Percentiles rank a stretch among this genome's conserved stretches.
Evolutionary conservation across 2,888 invertebrate genomes (phyloP).

Genomic region (Drosophila pseudotakahashii): DNA sequence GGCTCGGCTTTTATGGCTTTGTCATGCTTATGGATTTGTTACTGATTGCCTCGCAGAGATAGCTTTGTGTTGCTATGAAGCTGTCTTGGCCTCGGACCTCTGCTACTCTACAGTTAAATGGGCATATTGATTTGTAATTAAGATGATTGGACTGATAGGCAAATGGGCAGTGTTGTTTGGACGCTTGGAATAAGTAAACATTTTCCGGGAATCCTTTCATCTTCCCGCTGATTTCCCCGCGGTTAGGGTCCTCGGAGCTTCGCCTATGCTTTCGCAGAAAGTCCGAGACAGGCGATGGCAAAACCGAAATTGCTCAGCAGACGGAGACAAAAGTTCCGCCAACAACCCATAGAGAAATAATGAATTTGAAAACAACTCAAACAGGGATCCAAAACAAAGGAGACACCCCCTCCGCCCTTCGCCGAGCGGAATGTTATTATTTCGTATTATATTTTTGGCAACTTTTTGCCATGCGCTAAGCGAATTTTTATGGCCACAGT

Average conservation of each 20-base stretch:
- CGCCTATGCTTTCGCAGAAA: not conserved
- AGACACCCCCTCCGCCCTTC: slow-evolving; percentile 8
- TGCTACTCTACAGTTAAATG: slow-evolving; percentile 60
- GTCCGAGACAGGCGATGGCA: no score
- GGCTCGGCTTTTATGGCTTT: slow-evolving; percentile 64
- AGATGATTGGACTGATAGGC: slow-evolving; percentile 44
- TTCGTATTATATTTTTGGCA: slow-evolving; percentile 61
- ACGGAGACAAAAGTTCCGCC: slow-evolving; percentile 32
- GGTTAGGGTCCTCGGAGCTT: slow-evolving; percentile 2
- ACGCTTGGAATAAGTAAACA: not conserved
- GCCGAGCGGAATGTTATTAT: slow-evolving; percentile 55
- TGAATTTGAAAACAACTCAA: slow-evolving; percentile 50
- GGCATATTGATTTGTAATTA: slow-evolving; percentile 71
- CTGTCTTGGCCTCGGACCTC: slow-evolving; percentile 34
- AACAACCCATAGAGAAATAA: slow-evolving; percentile 53
- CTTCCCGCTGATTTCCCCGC: not conserved
- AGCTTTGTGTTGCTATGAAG: slow-evolving; percentile 47
- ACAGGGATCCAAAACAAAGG: slow-evolving; percentile 56
- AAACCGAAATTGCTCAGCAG: slow-evolving; percentile 15
- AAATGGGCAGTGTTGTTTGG: slow-evolving; percentile 6
- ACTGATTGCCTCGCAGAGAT: slow-evolving; percentile 68
- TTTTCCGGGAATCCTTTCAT: slow-evolving; percentile 18
- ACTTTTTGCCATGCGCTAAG: slow-evolving; percentile 58
- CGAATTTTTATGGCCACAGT: slow-evolving; percentile 60
- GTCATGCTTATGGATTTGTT: slow-evolving; percentile 76